phyloP scores from a whole-genome alignment of 2,797 vertebrate species.

The Characodon lateralis region DNA sequence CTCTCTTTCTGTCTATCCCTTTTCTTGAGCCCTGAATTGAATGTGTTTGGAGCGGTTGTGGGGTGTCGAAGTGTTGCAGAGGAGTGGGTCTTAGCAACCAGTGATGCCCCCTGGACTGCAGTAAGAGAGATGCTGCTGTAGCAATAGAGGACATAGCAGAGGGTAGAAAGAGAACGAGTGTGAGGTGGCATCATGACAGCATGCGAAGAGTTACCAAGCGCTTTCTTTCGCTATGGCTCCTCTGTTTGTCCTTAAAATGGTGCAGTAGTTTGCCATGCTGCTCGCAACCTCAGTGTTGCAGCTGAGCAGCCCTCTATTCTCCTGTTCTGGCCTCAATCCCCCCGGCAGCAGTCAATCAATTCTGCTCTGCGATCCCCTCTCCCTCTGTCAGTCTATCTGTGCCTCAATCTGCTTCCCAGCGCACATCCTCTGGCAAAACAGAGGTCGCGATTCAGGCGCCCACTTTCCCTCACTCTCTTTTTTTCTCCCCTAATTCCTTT shows the following conservation, averaged over 20 bases:
- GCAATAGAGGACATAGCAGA: conserved; percentile 51
- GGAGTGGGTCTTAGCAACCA: conserved; percentile 78
- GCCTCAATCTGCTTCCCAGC: conserved; percentile 70
- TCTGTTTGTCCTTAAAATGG: conserved; percentile 59
- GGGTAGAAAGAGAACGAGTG: conserved; percentile 36
- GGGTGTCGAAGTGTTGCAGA: conserved; percentile 75
- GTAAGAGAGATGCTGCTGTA: conserved; percentile 68
- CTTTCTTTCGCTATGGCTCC: conserved; percentile 66
- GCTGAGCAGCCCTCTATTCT: conserved; percentile 68
- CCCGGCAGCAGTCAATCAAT: conserved; percentile 70
- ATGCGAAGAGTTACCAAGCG: conserved; percentile 66
- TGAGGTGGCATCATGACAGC: conserved; percentile 66
- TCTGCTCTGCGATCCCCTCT: conserved; percentile 55
- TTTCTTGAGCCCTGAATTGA: conserved; percentile 71
- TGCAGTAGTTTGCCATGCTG: conserved; percentile 75
- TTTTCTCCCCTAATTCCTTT: conserved; percentile 77
- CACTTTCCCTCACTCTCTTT: conserved; percentile 71
- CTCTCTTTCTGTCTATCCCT: conserved; percentile 63
- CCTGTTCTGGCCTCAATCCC: conserved; percentile 68
- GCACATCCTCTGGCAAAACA: conserved; percentile 81
- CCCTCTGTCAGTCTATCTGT: conserved; percentile 66
- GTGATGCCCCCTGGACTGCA: conserved; percentile 69
- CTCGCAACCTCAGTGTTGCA: conserved; percentile 51
- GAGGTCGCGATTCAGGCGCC: conserved; percentile 71
- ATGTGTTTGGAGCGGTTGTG: conserved; percentile 58